phyloP scores from a whole-genome alignment of 1,140 invertebrate genomes.

The Pseudoatta argentina region DNA sequence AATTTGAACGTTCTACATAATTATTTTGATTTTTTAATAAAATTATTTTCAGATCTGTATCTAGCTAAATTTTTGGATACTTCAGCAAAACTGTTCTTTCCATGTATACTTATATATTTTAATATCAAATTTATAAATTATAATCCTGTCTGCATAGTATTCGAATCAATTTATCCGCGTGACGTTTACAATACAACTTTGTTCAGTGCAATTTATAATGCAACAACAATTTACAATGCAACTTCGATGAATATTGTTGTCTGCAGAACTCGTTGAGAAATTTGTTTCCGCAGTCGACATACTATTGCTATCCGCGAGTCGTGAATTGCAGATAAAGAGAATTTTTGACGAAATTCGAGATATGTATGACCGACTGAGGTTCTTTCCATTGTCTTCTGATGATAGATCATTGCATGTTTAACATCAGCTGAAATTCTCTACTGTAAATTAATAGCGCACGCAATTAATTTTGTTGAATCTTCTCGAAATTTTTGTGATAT shows the following conservation, averaged over 20 bases:
- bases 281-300: slow-evolving; percentile 1
- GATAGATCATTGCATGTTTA: not conserved
- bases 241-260: not conserved
- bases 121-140: slow-evolving; percentile 9
- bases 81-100: too few relatives aligned
- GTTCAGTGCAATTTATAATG: too few relatives aligned
- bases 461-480: not conserved
- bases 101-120: not conserved
- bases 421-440: not conserved
- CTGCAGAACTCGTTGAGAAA: not conserved
- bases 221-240: not conserved
- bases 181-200: not conserved
- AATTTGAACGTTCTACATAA: too few relatives aligned
- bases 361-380: not conserved
- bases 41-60: too few relatives aligned
- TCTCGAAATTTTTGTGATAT: not conserved
- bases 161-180: not conserved
- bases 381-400: not conserved
- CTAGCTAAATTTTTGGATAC: too few relatives aligned
- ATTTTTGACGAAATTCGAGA: slow-evolving; percentile 41
- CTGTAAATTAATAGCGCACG: not conserved
- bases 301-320: slow-evolving; percentile 20
- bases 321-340: slow-evolving; percentile 32
- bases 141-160: not conserved
- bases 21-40: too few relatives aligned